A percentile compares a stretch with the other conserved stretches of the same genome.
These are phyloP conservation scores for Dynastes hyllus DNA, from an alignment of 2,888 invertebrate species.

Conservation along the genomic window DNA sequence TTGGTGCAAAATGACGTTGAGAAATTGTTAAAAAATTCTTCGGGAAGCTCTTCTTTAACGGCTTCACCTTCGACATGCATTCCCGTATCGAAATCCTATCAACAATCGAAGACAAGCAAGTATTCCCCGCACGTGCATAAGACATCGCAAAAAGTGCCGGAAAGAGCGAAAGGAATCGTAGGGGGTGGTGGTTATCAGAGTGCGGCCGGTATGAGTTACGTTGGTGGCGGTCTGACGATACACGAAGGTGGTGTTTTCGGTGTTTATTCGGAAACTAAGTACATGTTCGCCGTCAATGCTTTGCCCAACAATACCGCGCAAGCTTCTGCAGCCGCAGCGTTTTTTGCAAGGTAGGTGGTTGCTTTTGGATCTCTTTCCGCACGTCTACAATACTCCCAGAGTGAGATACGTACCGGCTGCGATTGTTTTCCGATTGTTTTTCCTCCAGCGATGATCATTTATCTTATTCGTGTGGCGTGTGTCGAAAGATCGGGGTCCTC, in stretches of 20 bases:
- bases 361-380: not conserved
- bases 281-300: slow-evolving; percentile 74
- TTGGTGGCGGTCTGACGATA: slow-evolving; percentile 57
- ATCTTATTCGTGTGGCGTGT: slow-evolving; percentile 32
- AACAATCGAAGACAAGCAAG: slow-evolving; percentile 54
- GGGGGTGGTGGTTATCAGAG: slow-evolving; percentile 57
- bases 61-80: slow-evolving; percentile 33
- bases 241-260: slow-evolving; percentile 65
- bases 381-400: too few relatives aligned
- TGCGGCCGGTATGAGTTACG: slow-evolving; percentile 57
- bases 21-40: slow-evolving; percentile 42
- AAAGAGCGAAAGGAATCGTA: slow-evolving; percentile 56
- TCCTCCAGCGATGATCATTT: slow-evolving; percentile 28
- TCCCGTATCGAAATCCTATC: slow-evolving; percentile 51
- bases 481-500: slow-evolving; percentile 10
- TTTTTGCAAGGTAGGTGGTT: slow-evolving; percentile 76
- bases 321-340: slow-evolving; percentile 75
- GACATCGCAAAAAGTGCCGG: slow-evolving; percentile 55
- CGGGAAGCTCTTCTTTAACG: slow-evolving; percentile 3
- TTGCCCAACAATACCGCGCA: slow-evolving; percentile 73
- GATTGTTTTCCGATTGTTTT: slow-evolving; percentile 38
- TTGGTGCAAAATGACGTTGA: slow-evolving; percentile 52
- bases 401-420: slow-evolving; percentile 8
- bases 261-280: slow-evolving; percentile 72
- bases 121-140: slow-evolving; percentile 53